Evolutionary conservation across 2,888 invertebrate genomes (phyloP).

Genomic region (Polylopha cassiicola): DNA sequence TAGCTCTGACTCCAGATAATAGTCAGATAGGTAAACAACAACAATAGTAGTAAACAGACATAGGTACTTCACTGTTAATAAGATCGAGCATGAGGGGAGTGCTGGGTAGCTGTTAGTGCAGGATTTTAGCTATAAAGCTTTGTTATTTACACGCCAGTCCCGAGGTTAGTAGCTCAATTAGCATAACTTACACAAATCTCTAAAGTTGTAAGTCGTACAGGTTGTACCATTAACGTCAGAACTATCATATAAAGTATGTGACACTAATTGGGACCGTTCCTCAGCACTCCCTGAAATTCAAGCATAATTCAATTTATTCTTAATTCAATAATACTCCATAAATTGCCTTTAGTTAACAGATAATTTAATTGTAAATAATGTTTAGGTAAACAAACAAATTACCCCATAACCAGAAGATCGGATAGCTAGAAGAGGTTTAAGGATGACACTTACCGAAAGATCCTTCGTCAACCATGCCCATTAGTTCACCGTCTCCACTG

Average conservation of each 20-base stretch:
- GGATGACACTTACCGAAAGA: constrained; percentile 52
- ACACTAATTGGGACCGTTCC: constrained; percentile 73
- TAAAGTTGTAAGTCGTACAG: constrained; percentile 51
- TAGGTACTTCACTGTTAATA: too few relatives aligned
- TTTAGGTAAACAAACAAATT: constrained; percentile 30
- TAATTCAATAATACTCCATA: constrained; percentile 38
- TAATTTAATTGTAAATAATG: constrained; percentile 39
- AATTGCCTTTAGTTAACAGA: constrained; percentile 18
- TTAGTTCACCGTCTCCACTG: constrained; percentile 69
- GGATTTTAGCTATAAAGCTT: too few relatives aligned
- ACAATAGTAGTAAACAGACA: too few relatives aligned
- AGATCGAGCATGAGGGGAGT: too few relatives aligned
- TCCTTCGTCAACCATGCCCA: constrained; percentile 67
- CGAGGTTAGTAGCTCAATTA: too few relatives aligned
- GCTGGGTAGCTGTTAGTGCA: too few relatives aligned
- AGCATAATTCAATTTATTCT: constrained; percentile 51
- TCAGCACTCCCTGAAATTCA: constrained; percentile 58
- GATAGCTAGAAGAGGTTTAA: constrained; percentile 1
- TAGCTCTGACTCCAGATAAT: too few relatives aligned
- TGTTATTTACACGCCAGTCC: too few relatives aligned
- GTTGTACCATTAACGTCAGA: constrained; percentile 67
- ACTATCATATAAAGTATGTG: constrained; percentile 75
- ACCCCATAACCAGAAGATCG: constrained; percentile 12
- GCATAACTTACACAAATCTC: constrained; percentile 57
- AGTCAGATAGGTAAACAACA: too few relatives aligned